These are phyloP conservation scores for Hephaestus fuliginosus DNA, from an alignment of 2,797 vertebrate species.

Conservation along the genomic window DNA sequence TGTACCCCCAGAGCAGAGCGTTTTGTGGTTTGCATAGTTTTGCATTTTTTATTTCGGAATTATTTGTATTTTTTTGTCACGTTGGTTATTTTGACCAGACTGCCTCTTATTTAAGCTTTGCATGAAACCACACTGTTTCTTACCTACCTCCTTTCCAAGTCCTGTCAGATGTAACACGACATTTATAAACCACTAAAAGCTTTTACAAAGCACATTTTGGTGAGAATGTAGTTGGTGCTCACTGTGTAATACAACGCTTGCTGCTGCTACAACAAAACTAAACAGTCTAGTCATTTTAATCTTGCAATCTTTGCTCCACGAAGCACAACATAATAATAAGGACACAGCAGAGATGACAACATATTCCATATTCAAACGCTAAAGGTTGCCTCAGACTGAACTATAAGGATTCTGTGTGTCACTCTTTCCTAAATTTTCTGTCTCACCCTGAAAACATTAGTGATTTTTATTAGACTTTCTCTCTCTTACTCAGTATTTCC, in stretches of 20 bases:
- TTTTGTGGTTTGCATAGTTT: not conserved
- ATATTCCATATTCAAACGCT: not conserved
- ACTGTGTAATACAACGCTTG: not conserved
- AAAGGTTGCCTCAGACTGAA: not conserved
- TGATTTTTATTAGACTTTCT: not conserved
- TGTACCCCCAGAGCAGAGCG: no score
- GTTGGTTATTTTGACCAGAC: not conserved
- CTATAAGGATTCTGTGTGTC: not conserved
- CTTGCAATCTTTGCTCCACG: not conserved
- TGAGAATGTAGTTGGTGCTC: not conserved
- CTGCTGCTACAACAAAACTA: not conserved
- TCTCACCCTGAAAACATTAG: conserved; percentile 16
- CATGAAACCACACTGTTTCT: not conserved
- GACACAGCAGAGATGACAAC: not conserved
- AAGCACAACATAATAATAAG: not conserved
- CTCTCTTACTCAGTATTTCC: conserved; percentile 8
- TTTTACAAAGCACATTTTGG: not conserved
- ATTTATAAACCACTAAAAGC: not conserved
- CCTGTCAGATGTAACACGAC: not conserved
- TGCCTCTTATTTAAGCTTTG: not conserved
- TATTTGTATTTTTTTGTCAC: no score
- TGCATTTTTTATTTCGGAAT: no score
- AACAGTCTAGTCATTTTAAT: not conserved
- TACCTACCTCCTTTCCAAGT: not conserved
- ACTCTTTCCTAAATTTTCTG: conserved; percentile 13